Evolutionary conservation across 2,797 vertebrate genomes (phyloP), one percentile per base, ranked within the genome.

Genomic region (Ptychadena robeensis): DNA sequence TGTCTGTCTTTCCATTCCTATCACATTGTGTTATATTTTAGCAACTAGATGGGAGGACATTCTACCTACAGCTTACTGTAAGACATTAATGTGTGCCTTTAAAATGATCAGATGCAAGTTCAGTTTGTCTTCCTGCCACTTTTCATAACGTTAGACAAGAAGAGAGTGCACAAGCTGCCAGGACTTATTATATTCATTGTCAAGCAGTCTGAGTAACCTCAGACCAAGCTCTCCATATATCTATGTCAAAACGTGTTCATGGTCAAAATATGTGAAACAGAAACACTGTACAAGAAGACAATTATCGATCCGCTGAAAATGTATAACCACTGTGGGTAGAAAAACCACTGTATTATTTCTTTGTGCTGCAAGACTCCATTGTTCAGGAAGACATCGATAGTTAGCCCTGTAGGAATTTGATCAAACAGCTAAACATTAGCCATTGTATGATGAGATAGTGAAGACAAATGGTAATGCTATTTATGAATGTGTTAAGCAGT

Each of bases 41-140:
- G 57, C 37, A 71, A 71, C 63, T 31, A 15, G 34, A 67, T 35
- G 44, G 53, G 64, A 63, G 70, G 34, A 44, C 64, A 70, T 69
- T 38, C 66, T 77, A 70, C 73, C 66, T 82, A 70, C 81, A 76
- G 5, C 74, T 76, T 40, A 48, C 35, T 70, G 44, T 70, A 64
- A 48, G 35, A 82, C 53, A 73, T 69, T 70, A 82, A 32, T 71
- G 73, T 70, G 40, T 70, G 71, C 34, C 80, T 82, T 69, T 76
- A 44, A 82, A 82, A 82, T 69, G 65, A 82, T 76, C 72, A 76
- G 25, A 44, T 82, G 65, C 48, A 59, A 76, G 73, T 76, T 67
- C 61, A 32, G 77, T 75, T 80, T 80, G 48, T 70, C 82, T 84
- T 68, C 34, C 77, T 74, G 77, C 71, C 82, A 80, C 77, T 79